These are phyloP conservation scores for Isoperla grammatica DNA, from an alignment of 2,888 invertebrate genomes.

Conservation along the genomic window DNA sequence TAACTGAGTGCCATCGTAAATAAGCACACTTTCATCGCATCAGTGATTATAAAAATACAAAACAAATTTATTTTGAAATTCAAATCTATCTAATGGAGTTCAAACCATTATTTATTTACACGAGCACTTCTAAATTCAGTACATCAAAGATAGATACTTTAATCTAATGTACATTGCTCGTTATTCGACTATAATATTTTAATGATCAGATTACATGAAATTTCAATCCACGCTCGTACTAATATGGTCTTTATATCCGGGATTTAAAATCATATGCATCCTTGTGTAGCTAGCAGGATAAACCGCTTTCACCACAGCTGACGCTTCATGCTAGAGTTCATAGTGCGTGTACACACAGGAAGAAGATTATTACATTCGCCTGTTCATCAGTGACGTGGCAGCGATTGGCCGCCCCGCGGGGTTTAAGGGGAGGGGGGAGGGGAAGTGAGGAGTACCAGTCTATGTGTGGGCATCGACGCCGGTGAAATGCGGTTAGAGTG, in stretches of 20 bases:
- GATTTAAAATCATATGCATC: constrained; percentile 14
- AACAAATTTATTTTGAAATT: no score
- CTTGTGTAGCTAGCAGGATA: not conserved
- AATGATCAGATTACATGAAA: not conserved
- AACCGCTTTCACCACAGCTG: not conserved
- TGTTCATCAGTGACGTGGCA: constrained; percentile 2
- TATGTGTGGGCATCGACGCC: not conserved
- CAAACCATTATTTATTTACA: no score
- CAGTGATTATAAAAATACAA: no score
- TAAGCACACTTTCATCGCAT: no score
- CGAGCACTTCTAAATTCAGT: no score
- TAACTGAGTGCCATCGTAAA: no score
- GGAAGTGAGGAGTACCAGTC: no score
- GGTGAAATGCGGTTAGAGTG: not conserved
- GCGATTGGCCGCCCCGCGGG: not conserved
- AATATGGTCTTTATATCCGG: constrained; percentile 7
- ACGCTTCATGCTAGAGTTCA: not conserved
- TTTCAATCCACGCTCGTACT: not conserved
- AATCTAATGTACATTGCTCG: no score
- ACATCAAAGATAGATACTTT: no score
- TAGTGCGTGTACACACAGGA: constrained; percentile 9
- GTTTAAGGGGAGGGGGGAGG: no score
- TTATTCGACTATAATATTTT: no score
- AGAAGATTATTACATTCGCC: not conserved
- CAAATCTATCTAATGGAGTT: no score